Evolutionary conservation across 2,888 invertebrate species (phyloP).

Genomic region (Sclerodermus sp.): DNA sequence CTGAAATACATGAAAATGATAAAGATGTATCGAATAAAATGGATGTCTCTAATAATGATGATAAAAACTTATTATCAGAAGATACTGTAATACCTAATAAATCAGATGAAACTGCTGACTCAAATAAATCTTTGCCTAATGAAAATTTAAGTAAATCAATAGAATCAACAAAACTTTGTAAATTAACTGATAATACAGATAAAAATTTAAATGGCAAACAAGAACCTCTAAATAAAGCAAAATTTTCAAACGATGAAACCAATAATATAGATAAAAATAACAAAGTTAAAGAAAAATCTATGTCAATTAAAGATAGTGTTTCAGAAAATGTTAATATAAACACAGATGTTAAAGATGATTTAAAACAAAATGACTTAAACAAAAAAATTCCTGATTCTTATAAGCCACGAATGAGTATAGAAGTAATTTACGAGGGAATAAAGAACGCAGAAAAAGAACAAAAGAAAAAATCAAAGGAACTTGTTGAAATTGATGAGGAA

Average conservation of each 20-base stretch:
- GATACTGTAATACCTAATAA: constrained; percentile 15
- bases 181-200: constrained; percentile 1
- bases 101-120: constrained; percentile 1
- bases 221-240: constrained; percentile 2
- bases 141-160: not conserved
- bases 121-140: not conserved
- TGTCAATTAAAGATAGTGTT: too few species aligned
- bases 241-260: constrained; percentile 6
- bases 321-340: too few species aligned
- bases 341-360: too few species aligned
- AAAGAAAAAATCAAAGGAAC: constrained; percentile 26
- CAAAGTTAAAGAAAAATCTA: too few species aligned
- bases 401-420: constrained; percentile 43
- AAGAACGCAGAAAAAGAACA: constrained; percentile 20
- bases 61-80: constrained; percentile 7
- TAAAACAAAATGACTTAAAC: too few species aligned
- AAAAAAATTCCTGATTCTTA: constrained; percentile 2
- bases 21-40: constrained; percentile 1
- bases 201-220: constrained; percentile 1
- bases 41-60: constrained; percentile 5
- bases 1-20: constrained; percentile 6
- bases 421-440: constrained; percentile 44
- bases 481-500: constrained; percentile 48
- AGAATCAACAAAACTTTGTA: constrained; percentile 5
- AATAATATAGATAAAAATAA: not conserved